Evolutionary conservation across 2,888 invertebrate species (phyloP).

Genomic region (Acheta domesticus): DNA sequence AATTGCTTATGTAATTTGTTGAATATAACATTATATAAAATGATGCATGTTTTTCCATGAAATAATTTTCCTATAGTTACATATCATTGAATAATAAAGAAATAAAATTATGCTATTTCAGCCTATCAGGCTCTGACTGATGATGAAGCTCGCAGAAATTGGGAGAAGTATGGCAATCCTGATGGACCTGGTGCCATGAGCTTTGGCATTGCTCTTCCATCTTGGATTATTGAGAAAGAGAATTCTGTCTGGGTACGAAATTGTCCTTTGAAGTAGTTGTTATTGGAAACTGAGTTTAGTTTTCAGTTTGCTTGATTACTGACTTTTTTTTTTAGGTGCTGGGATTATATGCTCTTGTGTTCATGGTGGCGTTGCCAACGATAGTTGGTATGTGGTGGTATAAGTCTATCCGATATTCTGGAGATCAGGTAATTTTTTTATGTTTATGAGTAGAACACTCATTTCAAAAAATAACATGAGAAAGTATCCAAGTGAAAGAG

Average conservation of each 20-base stretch:
- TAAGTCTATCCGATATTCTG: slow-evolving; percentile 92
- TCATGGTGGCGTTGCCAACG: slow-evolving; percentile 94
- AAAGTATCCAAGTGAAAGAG: too few relatives aligned
- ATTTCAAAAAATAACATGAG: too few relatives aligned
- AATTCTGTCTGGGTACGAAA: slow-evolving; percentile 85
- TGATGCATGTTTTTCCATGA: slow-evolving; percentile 21
- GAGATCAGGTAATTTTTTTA: slow-evolving; percentile 68
- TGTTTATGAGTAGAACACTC: background rate
- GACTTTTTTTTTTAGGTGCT: slow-evolving; percentile 54
- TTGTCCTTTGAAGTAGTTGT: background rate
- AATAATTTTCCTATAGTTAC: background rate
- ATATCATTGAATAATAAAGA: too few relatives aligned
- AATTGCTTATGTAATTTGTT: background rate
- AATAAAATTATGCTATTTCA: slow-evolving; percentile 37
- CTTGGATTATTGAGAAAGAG: slow-evolving; percentile 99
- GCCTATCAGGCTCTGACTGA: slow-evolving; percentile 85
- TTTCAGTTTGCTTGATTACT: background rate
- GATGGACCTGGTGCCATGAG: slow-evolving; percentile 99
- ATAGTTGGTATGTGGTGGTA: slow-evolving; percentile 99
- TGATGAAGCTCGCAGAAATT: slow-evolving; percentile 94
- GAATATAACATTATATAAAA: slow-evolving; percentile 22
- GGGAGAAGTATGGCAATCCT: slow-evolving; percentile 99
- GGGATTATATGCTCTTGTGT: slow-evolving; percentile 90
- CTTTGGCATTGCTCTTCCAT: slow-evolving; percentile 98
- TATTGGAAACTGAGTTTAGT: background rate